These are phyloP conservation scores for Adelges cooleyi DNA, from an alignment of 1,140 invertebrate species.

Conservation along the genomic window DNA sequence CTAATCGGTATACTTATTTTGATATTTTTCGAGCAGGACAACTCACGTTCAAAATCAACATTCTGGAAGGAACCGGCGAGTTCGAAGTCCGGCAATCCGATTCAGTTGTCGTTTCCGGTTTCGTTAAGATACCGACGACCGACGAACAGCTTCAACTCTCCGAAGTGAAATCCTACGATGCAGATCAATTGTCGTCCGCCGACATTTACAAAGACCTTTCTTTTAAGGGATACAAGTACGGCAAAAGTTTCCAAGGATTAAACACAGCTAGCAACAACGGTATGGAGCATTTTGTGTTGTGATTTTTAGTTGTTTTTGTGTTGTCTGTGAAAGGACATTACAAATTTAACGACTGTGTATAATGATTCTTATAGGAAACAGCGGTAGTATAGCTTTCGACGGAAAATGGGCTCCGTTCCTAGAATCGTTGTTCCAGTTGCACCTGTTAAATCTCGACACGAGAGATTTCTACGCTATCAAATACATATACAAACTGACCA, in stretches of 20 bases:
- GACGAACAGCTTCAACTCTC: not conserved
- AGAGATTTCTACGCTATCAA: conserved; percentile 25
- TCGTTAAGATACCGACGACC: not conserved
- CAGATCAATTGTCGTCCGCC: not conserved
- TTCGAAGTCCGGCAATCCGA: conserved; percentile 11
- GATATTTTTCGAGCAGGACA: too few relatives aligned
- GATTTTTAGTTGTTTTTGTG: too few relatives aligned
- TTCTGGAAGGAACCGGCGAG: conserved; percentile 12
- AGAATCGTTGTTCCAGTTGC: conserved; percentile 25
- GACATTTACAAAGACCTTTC: conserved; percentile 26
- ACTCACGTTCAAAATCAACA: not conserved
- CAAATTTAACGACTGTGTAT: too few relatives aligned
- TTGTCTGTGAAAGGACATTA: too few relatives aligned
- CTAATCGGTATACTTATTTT: not conserved
- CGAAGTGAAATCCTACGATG: not conserved
- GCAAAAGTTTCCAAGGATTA: not conserved
- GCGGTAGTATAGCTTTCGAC: conserved; percentile 16
- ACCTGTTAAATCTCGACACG: conserved; percentile 18
- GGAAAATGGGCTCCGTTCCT: conserved; percentile 25
- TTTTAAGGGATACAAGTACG: conserved; percentile 25
- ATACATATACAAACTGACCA: conserved; percentile 12
- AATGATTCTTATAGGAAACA: conserved; percentile 8
- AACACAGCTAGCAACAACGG: conserved; percentile 11
- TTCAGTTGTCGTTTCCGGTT: conserved; percentile 5
- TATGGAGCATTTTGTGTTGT: too few relatives aligned